Base-by-base conservation (phyloP, 2,797 vertebrate genomes). In the Semaprochilodus insignis region DNA sequence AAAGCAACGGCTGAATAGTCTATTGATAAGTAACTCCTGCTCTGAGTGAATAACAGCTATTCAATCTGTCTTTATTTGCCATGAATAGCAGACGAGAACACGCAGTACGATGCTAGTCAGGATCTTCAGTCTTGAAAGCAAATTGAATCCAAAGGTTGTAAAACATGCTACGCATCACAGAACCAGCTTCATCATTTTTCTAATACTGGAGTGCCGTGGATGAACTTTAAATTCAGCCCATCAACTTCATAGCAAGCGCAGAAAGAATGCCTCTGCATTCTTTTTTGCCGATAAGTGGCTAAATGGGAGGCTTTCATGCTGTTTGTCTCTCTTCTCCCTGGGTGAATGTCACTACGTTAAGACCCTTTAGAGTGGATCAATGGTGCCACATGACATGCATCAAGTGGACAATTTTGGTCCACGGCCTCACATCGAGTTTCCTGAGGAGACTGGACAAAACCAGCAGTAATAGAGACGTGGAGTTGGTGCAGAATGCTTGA, bases 291-390 rank as follows among this genome's bases (percentile, higher is more conserved):
- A 88, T 91, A 92, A 91, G 90, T 90, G 81, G 76, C 88, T 92
- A 93, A 92, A 89, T 90, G 89, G 93, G 84, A 88, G 84, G 27
- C 84, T 90, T 90, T 91, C 86, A 86, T 91, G 82, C 77, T 86
- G 77, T 90, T 88, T 91, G 88, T 90, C 88, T 89, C 86, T 57
- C 84, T 74, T 82, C 86, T 90, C 88, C 89, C 72, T 86, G 87
- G 83, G 88, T 84, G 90, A 92, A 92, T 91, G 91, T 94, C 89
- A 88, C 85, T 87, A 83, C 74, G 81, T 84, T 94, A 93, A 87
- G 89, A 92, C 87, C 86, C 85, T 92, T 93, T 90, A 92, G 89
- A 86, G 74, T 79, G 88, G 93, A 94, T 95, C 91, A 93, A 92
- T 93, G 91, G 85, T 86, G 87, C 90, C 88, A 89, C 87, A 91